Percentiles rank a stretch among this genome's conserved stretches.
phyloP scores from a whole-genome alignment of 1,140 invertebrate genomes.

The Drosophila busckii region DNA sequence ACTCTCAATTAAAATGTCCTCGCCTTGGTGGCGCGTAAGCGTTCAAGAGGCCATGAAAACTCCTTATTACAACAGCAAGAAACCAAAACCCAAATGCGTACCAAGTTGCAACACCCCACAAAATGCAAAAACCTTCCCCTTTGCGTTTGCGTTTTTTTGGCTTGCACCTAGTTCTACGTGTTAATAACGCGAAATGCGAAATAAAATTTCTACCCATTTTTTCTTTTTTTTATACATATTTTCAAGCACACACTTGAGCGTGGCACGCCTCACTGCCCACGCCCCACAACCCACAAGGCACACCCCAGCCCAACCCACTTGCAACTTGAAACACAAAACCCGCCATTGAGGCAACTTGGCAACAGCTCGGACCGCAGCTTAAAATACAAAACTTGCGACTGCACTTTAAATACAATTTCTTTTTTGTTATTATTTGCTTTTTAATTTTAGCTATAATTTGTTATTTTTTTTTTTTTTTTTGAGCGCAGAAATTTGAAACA shows the following conservation, averaged over 20 bases:
- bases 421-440: conserved; percentile 20
- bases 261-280: conserved; percentile 56
- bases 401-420: conserved; percentile 30
- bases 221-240: no score
- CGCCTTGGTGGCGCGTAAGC: conserved; percentile 74
- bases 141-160: conserved; percentile 3
- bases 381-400: conserved; percentile 14
- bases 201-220: conserved; percentile 65
- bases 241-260: conserved; percentile 61
- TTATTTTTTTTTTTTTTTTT: conserved; percentile 17
- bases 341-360: conserved; percentile 64
- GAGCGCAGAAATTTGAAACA: conserved; percentile 58
- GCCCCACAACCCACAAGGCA: conserved; percentile 3
- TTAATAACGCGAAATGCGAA: conserved; percentile 75
- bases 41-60: conserved; percentile 76
- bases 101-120: neutral
- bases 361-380: conserved; percentile 48
- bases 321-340: conserved; percentile 43
- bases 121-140: conserved; percentile 13
- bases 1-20: conserved; percentile 77
- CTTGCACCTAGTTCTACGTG: conserved; percentile 66
- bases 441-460: conserved; percentile 17
- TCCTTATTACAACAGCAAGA: conserved; percentile 60
- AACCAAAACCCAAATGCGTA: conserved; percentile 18
- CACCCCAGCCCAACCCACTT: neutral